phyloP scores from a whole-genome alignment of 2,797 vertebrate species.

The Anolis apletophallus region DNA sequence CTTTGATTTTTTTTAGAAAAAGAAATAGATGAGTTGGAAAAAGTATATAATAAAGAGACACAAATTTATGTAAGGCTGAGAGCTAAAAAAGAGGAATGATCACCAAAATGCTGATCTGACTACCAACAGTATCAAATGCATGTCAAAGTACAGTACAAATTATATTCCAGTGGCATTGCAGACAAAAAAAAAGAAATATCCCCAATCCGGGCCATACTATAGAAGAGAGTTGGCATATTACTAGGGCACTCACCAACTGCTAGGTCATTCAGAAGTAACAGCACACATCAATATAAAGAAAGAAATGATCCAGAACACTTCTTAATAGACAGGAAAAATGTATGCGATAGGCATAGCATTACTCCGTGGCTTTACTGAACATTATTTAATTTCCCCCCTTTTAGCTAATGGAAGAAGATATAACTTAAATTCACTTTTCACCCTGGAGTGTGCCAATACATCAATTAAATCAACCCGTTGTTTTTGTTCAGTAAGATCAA shows the following conservation, averaged over 20 bases:
- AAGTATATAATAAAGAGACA: too few relatives aligned
- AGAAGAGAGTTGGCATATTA: background rate
- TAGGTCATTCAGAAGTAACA: background rate
- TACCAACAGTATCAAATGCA: background rate
- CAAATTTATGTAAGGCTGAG: too few relatives aligned
- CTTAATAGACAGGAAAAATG: background rate
- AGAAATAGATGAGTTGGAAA: too few relatives aligned
- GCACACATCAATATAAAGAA: background rate
- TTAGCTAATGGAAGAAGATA: slow-evolving; percentile 7
- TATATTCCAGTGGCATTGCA: background rate
- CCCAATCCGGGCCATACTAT: background rate
- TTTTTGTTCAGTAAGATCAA: background rate
- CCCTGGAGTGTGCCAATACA: background rate
- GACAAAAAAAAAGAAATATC: background rate
- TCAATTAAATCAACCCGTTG: background rate
- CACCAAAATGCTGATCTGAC: background rate
- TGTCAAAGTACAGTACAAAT: background rate
- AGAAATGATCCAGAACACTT: background rate
- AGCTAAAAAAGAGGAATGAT: too few relatives aligned
- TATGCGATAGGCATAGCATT: background rate
- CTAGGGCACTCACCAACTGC: background rate
- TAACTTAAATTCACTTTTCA: slow-evolving; percentile 14
- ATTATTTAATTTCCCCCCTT: background rate
- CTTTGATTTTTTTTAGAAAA: too few relatives aligned
- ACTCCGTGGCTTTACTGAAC: background rate